Conservation (phyloP, 2,888 invertebrate genomes). For the Drosophila phalerata region DNA sequence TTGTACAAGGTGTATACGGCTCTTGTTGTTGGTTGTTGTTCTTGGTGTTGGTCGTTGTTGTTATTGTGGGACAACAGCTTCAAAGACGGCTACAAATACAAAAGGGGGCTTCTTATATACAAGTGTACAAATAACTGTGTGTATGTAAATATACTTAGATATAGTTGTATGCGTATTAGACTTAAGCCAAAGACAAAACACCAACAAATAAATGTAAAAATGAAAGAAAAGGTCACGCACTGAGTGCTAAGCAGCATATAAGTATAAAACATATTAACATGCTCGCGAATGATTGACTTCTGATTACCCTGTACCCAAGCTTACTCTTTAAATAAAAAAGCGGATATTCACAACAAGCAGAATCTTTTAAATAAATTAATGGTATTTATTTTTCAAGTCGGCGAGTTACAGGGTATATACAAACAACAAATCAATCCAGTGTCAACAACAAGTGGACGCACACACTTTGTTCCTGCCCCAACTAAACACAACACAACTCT, state of each 20-base stretch:
- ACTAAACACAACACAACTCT: conserved; percentile 11
- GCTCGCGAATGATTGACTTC: conserved; percentile 1
- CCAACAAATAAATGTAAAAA: conserved; percentile 55
- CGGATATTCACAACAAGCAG: not conserved
- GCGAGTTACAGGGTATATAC: conserved; percentile 6
- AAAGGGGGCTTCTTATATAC: conserved; percentile 18
- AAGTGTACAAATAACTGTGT: not conserved
- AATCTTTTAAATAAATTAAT: not conserved
- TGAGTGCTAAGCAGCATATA: conserved; percentile 78
- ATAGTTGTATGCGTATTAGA: conserved; percentile 12
- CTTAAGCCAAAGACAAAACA: conserved; percentile 38
- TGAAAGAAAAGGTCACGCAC: conserved; percentile 80
- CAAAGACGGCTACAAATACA: conserved; percentile 63
- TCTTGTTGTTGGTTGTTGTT: conserved; percentile 30
- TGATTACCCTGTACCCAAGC: not conserved
- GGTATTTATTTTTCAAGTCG: not conserved
- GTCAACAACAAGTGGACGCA: conserved; percentile 53
- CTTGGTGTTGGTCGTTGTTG: conserved; percentile 15
- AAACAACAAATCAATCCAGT: conserved; percentile 41
- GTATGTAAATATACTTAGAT: not conserved
- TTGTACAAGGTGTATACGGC: conserved; percentile 57
- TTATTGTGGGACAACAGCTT: conserved; percentile 49
- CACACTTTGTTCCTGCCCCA: conserved; percentile 2
- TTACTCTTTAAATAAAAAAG: not conserved
- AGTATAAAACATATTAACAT: conserved; percentile 45